Evolutionary conservation across 2,113 vertebrate species (phyloP).

Genomic region (Notothenia coriiceps): DNA sequence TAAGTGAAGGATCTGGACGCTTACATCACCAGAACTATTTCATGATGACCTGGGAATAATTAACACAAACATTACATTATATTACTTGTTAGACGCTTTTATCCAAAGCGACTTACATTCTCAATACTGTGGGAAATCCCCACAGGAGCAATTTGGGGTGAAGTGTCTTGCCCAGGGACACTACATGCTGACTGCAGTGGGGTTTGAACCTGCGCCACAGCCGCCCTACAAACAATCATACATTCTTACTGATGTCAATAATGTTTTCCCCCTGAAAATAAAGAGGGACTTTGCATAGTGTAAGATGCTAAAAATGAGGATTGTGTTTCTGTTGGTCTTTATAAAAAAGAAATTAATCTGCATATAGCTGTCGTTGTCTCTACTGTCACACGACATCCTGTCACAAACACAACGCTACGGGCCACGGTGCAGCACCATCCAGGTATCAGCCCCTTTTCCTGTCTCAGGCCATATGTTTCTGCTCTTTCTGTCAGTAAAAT

Average conservation of each 20-base stretch:
- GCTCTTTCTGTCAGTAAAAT: conserved; percentile 92
- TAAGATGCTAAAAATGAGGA: conserved; percentile 20
- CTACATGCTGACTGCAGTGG: too few relatives aligned
- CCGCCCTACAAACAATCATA: too few relatives aligned
- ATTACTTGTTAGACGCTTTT: too few relatives aligned
- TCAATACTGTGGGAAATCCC: too few relatives aligned
- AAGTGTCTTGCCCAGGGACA: too few relatives aligned
- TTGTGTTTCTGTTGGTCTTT: conserved; percentile 80
- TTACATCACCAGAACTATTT: background rate
- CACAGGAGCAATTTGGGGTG: too few relatives aligned
- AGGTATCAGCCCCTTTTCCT: conserved; percentile 87
- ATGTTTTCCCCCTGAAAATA: background rate
- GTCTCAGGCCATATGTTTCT: conserved; percentile 91
- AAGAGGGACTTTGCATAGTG: background rate
- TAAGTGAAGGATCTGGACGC: background rate
- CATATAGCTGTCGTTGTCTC: conserved; percentile 74
- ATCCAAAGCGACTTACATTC: too few relatives aligned
- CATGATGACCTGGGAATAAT: background rate
- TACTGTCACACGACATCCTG: conserved; percentile 85
- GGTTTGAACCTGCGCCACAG: too few relatives aligned
- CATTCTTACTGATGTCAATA: background rate
- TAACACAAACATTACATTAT: background rate
- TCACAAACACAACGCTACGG: conserved; percentile 83
- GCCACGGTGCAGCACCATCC: conserved; percentile 80
- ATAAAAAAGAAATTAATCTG: conserved; percentile 84